These are phyloP conservation scores for Listrodromus nycthemerus DNA, from an alignment of 2,888 invertebrate genomes.

Conservation along the genomic window DNA sequence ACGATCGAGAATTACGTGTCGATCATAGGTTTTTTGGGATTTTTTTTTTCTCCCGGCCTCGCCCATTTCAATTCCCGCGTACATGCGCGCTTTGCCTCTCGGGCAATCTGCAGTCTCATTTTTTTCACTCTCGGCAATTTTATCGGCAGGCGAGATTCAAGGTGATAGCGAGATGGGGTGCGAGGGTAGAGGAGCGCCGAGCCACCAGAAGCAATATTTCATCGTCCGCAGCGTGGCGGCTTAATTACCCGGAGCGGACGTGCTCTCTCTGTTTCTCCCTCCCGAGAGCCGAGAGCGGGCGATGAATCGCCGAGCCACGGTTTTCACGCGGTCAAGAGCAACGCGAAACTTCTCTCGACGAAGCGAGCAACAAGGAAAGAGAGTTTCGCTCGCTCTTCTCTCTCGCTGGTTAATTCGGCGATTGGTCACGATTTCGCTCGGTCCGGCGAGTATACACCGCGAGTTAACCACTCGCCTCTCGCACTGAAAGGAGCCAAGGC, in stretches of 20 bases:
- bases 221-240: constrained; percentile 73
- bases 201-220: constrained; percentile 72
- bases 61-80: constrained; percentile 68
- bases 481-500: constrained; percentile 60
- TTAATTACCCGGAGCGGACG: constrained; percentile 74
- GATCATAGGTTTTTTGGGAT: neutral
- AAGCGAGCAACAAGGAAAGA: constrained; percentile 28
- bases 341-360: constrained; percentile 5
- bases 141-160: constrained; percentile 67
- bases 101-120: constrained; percentile 19
- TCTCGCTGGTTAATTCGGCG: constrained; percentile 70
- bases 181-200: constrained; percentile 27
- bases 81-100: constrained; percentile 17
- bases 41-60: constrained; percentile 58
- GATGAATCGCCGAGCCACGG: constrained; percentile 57
- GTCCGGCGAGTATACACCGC: constrained; percentile 49
- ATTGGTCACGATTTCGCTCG: constrained; percentile 68
- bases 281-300: constrained; percentile 35
- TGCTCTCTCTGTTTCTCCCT: constrained; percentile 61
- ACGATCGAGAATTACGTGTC: constrained; percentile 36
- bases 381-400: constrained; percentile 34
- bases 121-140: constrained; percentile 71
- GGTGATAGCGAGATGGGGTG: constrained; percentile 18
- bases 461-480: constrained; percentile 38
- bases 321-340: constrained; percentile 62